Conservation (phyloP, 2,113 vertebrate species). For the Egretta garzetta region DNA sequence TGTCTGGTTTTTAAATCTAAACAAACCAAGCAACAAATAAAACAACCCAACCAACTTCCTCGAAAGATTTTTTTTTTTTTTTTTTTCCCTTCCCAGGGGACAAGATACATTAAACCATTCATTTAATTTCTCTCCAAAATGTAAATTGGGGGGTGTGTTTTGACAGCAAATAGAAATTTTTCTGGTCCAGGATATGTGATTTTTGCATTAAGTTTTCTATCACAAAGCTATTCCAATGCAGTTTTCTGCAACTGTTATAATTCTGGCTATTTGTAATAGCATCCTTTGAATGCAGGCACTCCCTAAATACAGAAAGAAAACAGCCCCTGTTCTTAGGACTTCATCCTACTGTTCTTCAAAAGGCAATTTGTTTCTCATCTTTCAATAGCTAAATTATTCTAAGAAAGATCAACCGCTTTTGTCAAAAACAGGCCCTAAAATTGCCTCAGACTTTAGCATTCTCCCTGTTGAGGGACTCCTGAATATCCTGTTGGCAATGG, state of each 20-base stretch:
- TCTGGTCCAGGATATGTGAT: neutral
- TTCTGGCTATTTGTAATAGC: too few relatives aligned
- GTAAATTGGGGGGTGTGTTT: neutral
- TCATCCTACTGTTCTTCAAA: neutral
- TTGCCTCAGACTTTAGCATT: neutral
- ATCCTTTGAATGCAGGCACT: neutral
- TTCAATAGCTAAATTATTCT: neutral
- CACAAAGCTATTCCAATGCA: neutral
- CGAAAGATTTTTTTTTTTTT: neutral
- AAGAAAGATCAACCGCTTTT: neutral
- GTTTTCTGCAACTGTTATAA: neutral
- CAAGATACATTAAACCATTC: neutral
- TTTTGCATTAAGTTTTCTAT: neutral
- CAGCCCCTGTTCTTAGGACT: neutral
- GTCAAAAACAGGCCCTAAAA: neutral
- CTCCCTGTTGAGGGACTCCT: neutral
- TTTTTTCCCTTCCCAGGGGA: too few relatives aligned
- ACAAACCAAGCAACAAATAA: neutral
- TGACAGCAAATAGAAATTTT: neutral
- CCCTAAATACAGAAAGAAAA: neutral
- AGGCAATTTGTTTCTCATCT: neutral
- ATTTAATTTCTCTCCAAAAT: too few relatives aligned
- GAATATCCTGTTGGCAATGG: neutral
- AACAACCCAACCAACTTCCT: neutral
- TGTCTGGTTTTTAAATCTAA: neutral